Conservation (phyloP, 2,797 vertebrate genomes). For the Falco biarmicus region DNA sequence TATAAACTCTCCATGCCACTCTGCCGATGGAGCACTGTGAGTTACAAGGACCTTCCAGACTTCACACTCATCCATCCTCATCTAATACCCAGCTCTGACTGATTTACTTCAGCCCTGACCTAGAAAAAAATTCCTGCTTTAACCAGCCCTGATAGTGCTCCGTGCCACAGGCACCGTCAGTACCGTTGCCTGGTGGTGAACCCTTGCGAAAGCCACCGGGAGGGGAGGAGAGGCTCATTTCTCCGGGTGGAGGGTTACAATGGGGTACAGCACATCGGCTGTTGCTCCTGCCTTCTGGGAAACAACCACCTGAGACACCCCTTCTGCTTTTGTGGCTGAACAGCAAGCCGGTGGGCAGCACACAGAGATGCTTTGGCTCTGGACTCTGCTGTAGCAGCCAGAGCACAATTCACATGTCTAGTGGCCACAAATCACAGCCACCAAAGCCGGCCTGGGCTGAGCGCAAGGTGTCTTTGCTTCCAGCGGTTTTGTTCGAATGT, state of each 20-base stretch:
- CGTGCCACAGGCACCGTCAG: not conserved
- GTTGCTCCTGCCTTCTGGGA: not conserved
- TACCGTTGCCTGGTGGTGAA: not conserved
- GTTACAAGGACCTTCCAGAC: not conserved
- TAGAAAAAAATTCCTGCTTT: not conserved
- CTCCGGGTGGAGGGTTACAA: not conserved
- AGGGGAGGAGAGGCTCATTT: not conserved
- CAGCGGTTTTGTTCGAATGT: not conserved
- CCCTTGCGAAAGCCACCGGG: not conserved
- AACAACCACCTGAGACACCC: not conserved
- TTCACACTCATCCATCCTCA: not conserved
- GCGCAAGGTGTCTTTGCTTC: not conserved
- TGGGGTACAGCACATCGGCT: not conserved
- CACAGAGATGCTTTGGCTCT: not conserved
- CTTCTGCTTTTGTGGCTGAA: not conserved
- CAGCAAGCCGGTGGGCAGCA: not conserved
- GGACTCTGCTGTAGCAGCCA: not conserved
- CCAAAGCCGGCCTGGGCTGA: not conserved
- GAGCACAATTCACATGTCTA: not conserved
- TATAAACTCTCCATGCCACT: not conserved
- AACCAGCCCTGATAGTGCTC: not conserved
- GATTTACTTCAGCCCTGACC: not conserved
- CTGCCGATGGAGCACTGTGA: rapidly evolving
- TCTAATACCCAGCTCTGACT: not conserved
- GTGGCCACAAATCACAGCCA: not conserved